Evolutionary conservation across 1,140 invertebrate species (phyloP).

Genomic region (Capitella teleta): DNA sequence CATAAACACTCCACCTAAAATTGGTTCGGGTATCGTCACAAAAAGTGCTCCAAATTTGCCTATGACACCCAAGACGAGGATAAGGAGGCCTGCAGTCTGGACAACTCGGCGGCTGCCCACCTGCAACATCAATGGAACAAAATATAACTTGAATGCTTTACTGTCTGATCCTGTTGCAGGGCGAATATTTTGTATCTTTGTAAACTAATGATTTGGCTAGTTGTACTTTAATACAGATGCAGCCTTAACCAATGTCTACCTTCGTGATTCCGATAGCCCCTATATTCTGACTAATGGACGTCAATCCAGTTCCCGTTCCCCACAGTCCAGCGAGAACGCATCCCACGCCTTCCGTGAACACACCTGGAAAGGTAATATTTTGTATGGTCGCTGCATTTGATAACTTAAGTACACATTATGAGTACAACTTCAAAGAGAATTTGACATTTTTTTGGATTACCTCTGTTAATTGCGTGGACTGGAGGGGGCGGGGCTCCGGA

Average conservation of each 20-base stretch:
- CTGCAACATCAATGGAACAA: too few relatives aligned
- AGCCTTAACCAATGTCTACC: conserved; percentile 22
- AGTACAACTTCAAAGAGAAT: too few relatives aligned
- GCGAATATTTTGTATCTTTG: too few relatives aligned
- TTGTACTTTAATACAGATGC: too few relatives aligned
- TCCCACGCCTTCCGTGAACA: conserved; percentile 72
- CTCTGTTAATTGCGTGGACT: conserved; percentile 12
- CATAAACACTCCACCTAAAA: conserved; percentile 75
- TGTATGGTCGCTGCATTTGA: too few relatives aligned
- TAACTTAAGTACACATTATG: too few relatives aligned
- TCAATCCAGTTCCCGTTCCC: conserved; percentile 71
- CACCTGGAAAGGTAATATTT: too few relatives aligned
- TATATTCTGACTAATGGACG: conserved; percentile 72
- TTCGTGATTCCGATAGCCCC: conserved; percentile 66
- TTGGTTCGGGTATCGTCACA: conserved; percentile 75
- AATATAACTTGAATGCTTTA: not conserved
- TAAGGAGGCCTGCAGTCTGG: not conserved
- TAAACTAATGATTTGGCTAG: too few relatives aligned
- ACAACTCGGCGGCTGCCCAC: conserved; percentile 4
- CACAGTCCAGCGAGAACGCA: conserved; percentile 68
- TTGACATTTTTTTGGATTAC: too few relatives aligned
- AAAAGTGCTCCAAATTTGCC: conserved; percentile 64
- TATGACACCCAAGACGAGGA: conserved; percentile 52
- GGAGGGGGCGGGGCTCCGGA: conserved; percentile 5
- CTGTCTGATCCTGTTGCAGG: too few relatives aligned